phyloP scores from a whole-genome alignment of 1,140 invertebrate genomes.

The Fopius arisanus region DNA sequence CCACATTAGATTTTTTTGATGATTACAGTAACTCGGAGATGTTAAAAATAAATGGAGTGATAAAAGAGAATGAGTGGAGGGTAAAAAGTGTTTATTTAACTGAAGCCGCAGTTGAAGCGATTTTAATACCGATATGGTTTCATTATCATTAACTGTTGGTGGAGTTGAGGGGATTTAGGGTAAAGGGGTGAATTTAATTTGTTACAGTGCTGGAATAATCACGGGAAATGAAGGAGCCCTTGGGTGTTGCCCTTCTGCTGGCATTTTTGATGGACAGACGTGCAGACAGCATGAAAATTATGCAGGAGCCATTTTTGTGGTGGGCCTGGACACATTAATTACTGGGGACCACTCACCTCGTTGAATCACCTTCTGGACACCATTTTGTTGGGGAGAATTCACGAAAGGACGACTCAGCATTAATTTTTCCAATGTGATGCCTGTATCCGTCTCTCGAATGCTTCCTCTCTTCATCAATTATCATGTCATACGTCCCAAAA shows the following conservation, averaged over 20 bases:
- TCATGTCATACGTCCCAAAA: background rate
- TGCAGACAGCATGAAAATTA: constrained; percentile 52
- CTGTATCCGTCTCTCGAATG: constrained; percentile 42
- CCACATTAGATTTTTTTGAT: too few species aligned
- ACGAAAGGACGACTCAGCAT: constrained; percentile 40
- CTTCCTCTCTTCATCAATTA: constrained; percentile 5
- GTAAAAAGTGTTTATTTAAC: constrained; percentile 37
- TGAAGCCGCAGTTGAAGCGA: background rate
- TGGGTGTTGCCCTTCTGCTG: constrained; percentile 14
- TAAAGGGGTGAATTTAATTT: background rate
- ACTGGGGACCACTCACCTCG: constrained; percentile 6
- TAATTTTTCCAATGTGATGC: constrained; percentile 35
- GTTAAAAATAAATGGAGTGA: background rate
- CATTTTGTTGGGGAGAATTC: constrained; percentile 45
- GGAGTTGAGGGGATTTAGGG: background rate
- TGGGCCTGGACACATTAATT: constrained; percentile 29
- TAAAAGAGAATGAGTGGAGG: background rate
- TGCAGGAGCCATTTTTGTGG: constrained; percentile 39
- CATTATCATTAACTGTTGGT: background rate
- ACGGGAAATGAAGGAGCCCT: constrained; percentile 3
- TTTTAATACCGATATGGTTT: background rate
- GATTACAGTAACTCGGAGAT: too few species aligned
- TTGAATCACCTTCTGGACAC: constrained; percentile 23
- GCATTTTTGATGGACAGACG: constrained; percentile 41
- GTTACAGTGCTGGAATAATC: background rate